phyloP scores from a whole-genome alignment of 2,113 vertebrate genomes.

The Chaetura pelagica region DNA sequence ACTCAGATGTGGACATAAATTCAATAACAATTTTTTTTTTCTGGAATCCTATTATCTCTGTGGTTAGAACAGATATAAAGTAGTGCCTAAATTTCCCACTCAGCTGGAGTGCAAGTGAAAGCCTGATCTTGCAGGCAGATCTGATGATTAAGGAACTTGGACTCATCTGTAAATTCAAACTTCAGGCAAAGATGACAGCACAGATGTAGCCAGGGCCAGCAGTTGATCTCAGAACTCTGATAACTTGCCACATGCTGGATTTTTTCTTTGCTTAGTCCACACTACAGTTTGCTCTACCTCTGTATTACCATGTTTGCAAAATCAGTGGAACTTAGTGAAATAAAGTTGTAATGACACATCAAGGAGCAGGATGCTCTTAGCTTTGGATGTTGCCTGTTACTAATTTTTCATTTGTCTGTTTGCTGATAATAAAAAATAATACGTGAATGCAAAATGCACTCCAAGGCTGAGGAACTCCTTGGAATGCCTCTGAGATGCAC shows the following conservation, averaged over 20 bases:
- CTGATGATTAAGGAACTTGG: background rate
- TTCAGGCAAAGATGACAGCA: background rate
- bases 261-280: background rate
- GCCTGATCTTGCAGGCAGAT: background rate
- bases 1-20: background rate
- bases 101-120: background rate
- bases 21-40: background rate
- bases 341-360: background rate
- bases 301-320: background rate
- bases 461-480: background rate
- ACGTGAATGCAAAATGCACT: background rate
- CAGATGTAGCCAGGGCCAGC: background rate
- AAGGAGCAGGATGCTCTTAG: background rate
- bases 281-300: rapidly evolving
- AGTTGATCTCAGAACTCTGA: background rate
- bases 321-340: background rate
- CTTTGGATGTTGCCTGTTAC: background rate
- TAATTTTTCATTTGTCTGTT: background rate
- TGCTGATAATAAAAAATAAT: background rate
- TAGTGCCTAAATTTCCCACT: background rate
- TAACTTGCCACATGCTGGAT: background rate
- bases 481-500: background rate
- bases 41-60: background rate
- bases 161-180: background rate
- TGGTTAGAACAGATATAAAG: background rate